Base-by-base conservation (phyloP, 2,888 invertebrate species). In the Nephrocerus scutellatus region DNA sequence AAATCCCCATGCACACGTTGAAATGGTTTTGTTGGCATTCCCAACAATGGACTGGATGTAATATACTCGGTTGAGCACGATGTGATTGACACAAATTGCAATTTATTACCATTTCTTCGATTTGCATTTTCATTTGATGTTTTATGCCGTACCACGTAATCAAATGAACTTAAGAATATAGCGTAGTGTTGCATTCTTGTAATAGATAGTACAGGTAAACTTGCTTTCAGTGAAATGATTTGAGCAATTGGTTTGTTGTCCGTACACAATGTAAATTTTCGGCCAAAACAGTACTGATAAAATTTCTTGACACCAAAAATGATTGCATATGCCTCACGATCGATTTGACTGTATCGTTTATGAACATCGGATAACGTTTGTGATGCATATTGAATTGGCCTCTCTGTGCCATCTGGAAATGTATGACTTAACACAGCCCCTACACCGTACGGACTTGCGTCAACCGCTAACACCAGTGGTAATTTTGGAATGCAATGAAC, bases 241-340 rank as follows among this genome's bases (percentile, higher is more conserved):
- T 52, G 47, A 1, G 37, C 28, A 6, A 55, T 20, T 0, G 55
- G 47, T 21, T 51, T 49, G 25, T 55, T 48, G 34, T 54, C 52
- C 4, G 52, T 54, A 6, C 44, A 23, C 4, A 56, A 16, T 8
- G 33, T 41, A 25, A 55, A 54, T 25, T 43, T 33, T 6, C 46
- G 39, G 10, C 66, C 69, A 41, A 50, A 61, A 0, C 68, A 15
- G 44, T 60, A 70, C 6, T 58, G 49, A 37, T 60, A 55, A 46
- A 69, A 70, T 46, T 56, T 56, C 22, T 50, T 49, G 3, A 66
- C 53, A 3, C 55, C 62, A 37, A 48, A 68, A 12, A 61, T 44
- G 6, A 65, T 49, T 6, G 54, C 53, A 8, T 60, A 50, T 4
- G 59, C 63, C 47, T 55, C 53, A 15, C 53, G 48, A 29, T 18